These are phyloP conservation scores for Podarcis muralis DNA, from an alignment of 2,113 vertebrate genomes.

Conservation along the genomic window DNA sequence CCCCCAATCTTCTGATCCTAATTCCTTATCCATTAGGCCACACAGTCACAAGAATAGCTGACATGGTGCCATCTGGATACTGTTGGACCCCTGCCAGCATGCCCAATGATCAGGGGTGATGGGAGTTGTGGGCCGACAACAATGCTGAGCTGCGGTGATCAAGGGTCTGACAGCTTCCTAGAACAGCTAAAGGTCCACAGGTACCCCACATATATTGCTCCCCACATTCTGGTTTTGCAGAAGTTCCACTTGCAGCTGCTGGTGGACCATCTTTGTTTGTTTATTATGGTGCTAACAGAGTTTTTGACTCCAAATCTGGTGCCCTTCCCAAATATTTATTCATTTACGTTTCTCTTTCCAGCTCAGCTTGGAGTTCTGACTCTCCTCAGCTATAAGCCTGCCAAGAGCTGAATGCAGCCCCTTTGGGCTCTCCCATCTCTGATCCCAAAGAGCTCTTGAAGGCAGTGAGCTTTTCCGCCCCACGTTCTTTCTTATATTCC, in stretches of 20 bases:
- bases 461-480: neutral
- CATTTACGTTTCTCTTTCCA: neutral
- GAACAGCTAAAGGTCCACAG: neutral
- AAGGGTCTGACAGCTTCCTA: neutral
- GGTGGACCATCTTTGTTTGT: neutral
- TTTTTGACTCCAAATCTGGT: neutral
- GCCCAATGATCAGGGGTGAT: too few relatives aligned
- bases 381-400: neutral
- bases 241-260: neutral
- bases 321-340: neutral
- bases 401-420: neutral
- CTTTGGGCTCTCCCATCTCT: neutral
- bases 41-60: too few relatives aligned
- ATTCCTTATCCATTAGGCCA: too few relatives aligned
- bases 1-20: too few relatives aligned
- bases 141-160: neutral
- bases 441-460: neutral
- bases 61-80: too few relatives aligned
- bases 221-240: neutral
- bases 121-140: neutral
- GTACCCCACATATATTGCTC: neutral
- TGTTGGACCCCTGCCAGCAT: too few relatives aligned
- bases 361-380: neutral
- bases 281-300: neutral
- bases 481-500: neutral